Base-by-base conservation (phyloP, 1,140 invertebrate genomes). In the Carcinoscorpius rotundicauda region DNA sequence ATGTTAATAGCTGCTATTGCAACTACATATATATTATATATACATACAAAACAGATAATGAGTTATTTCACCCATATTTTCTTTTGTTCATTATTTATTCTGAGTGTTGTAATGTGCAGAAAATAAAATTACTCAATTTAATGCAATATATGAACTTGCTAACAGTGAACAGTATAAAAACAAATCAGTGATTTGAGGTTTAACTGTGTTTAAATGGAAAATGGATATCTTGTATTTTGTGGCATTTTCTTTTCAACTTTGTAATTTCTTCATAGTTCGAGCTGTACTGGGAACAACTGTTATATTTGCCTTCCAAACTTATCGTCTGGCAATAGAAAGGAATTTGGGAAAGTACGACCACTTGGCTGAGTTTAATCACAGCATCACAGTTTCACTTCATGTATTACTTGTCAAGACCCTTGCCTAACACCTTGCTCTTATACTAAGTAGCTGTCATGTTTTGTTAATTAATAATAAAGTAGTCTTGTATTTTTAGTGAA, bases 301-400 rank as follows among this genome's bases (percentile, higher is more conserved):
- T 6, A 82, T 94, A 60, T 73, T 78, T 71, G 79, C 86, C 63
- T 88, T 96, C 73, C 82, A 83, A 65, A 78, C 84, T 52, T 87
- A 95, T 66, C 82, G 83, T 67, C 64, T 65, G 59, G 71, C 73
- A 11, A 69, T 81, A 9, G 62, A 62, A 61, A 84, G 71, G 78
- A 86, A 59, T 96, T 93, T 81, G 93, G 94, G 29, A 74, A 76
- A 52, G 81, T 83, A 86, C 91, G 75, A 80, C 86, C 11, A 82
- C 83, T 69, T 96, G 93, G 90, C 87, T 93, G 69, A 82, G 91
- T 52, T 73, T 87, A 4, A 84, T 98, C 58, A 93, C 88, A 50
- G 82, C 88, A 49, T 87, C 91, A 8, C 97, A 99, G 75, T 99
- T 97, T 79, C 97, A 99, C 79, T 96, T 98, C 73, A 87, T 98